A percentile compares a stretch with the other conserved stretches of the same genome.
Conservation (phyloP, 23 tunicate genomes). For the Oikopleura albicans region DNA sequence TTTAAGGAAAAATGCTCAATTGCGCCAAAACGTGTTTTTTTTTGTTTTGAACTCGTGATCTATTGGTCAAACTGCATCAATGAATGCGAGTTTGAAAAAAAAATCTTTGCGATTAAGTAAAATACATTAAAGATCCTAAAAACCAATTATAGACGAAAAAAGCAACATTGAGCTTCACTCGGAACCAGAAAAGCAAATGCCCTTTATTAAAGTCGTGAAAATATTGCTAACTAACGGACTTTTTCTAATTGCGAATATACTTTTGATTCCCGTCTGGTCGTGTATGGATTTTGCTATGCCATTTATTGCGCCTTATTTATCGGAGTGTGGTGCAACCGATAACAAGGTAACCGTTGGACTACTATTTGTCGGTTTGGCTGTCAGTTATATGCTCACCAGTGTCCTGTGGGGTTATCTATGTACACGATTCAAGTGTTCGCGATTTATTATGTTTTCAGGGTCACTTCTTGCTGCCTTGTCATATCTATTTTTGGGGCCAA, state of each 20-base stretch:
- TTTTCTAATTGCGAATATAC: constrained; percentile 14
- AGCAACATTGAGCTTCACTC: no score
- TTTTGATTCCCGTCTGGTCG: constrained; percentile 27
- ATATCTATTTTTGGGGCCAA: not conserved
- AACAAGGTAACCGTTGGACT: no score
- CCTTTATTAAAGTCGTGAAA: not conserved
- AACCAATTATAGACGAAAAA: no score
- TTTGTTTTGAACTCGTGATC: no score
- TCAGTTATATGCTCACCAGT: constrained; percentile 17
- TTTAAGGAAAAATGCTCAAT: no score
- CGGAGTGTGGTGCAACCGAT: no score
- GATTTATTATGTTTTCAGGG: not conserved
- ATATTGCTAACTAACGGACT: not conserved
- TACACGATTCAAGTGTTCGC: not conserved
- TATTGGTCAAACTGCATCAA: no score
- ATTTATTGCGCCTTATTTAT: constrained; percentile 20
- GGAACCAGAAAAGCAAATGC: no score
- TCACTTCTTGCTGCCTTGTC: not conserved
- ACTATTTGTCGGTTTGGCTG: constrained; percentile 35
- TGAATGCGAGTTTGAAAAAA: no score
- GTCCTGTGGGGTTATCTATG: constrained; percentile 19
- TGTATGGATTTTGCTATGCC: constrained; percentile 53
- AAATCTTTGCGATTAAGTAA: no score
- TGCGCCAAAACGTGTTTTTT: no score
- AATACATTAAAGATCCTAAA: no score